Evolutionary conservation across 2,113 vertebrate species (phyloP).

Genomic region (Urocynchramus pylzowi): DNA sequence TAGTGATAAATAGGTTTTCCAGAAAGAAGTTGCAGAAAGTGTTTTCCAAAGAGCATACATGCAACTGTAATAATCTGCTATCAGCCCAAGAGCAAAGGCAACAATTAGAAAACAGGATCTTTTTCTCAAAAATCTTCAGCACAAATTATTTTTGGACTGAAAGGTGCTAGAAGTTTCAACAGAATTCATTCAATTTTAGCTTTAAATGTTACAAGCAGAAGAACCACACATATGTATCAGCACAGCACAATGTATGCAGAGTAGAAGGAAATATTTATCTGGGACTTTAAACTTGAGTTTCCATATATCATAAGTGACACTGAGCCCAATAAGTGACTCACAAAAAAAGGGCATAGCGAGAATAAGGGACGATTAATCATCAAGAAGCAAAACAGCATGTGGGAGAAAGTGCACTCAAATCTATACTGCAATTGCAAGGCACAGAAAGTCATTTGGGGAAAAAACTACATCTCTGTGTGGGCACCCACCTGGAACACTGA

Average conservation of each 20-base stretch:
- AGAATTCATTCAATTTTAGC: neutral
- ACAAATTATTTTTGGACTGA: neutral
- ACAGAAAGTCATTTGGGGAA: neutral
- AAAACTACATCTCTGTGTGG: conserved; percentile 14
- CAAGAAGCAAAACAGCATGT: conserved; percentile 38
- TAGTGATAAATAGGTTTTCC: neutral
- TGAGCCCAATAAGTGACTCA: conserved; percentile 40
- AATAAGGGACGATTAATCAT: conserved; percentile 60
- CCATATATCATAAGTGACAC: neutral
- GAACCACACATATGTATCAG: neutral
- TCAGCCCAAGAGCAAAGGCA: neutral
- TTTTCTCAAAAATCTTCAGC: neutral
- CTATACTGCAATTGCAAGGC: neutral
- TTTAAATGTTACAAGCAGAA: neutral
- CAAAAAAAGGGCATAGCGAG: neutral
- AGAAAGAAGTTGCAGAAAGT: neutral
- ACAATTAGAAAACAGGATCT: neutral
- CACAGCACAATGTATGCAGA: neutral
- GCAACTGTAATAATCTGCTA: neutral
- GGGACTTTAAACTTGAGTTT: neutral
- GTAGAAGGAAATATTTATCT: neutral
- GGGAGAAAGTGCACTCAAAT: conserved; percentile 32
- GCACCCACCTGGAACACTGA: conserved; percentile 5
- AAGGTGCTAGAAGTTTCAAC: neutral
- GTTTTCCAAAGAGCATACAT: neutral